phyloP scores from a whole-genome alignment of 2,888 invertebrate genomes.

The Philereme vetulata region DNA sequence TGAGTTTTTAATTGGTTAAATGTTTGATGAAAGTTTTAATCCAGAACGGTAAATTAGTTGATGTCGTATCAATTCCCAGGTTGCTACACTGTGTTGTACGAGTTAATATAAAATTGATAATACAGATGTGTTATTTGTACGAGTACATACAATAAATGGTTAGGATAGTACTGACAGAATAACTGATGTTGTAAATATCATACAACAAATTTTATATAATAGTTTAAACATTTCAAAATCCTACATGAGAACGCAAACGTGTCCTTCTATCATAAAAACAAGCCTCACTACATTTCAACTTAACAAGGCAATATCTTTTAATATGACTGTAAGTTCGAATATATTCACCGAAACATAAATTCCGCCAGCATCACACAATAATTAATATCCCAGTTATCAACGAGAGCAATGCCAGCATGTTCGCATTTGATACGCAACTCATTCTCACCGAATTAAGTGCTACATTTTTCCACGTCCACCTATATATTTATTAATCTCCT shows the following conservation, averaged over 20 bases:
- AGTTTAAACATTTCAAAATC: not conserved
- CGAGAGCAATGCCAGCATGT: conserved; percentile 50
- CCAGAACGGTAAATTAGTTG: conserved; percentile 4
- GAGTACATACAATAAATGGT: too few relatives aligned
- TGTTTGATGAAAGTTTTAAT: conserved; percentile 2
- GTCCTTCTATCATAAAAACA: conserved; percentile 3
- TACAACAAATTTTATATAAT: not conserved
- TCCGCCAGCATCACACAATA: conserved; percentile 37
- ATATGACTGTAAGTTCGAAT: conserved; percentile 24
- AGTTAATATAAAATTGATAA: too few relatives aligned
- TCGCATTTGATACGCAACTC: conserved; percentile 68
- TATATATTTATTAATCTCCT: conserved; percentile 79
- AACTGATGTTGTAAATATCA: not conserved
- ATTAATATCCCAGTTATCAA: conserved; percentile 50
- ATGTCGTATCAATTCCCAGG: not conserved
- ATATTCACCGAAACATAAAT: conserved; percentile 38
- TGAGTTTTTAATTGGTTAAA: conserved; percentile 16
- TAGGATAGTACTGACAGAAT: too few relatives aligned
- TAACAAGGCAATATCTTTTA: conserved; percentile 31
- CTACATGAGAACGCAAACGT: not conserved
- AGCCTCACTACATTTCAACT: conserved; percentile 11
- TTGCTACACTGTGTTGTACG: too few relatives aligned
- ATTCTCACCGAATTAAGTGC: conserved; percentile 76
- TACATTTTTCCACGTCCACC: conserved; percentile 80
- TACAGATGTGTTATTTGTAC: too few relatives aligned